Evolutionary conservation across 2,113 vertebrate genomes (phyloP).

Genomic region (Neogobius melanostomus): DNA sequence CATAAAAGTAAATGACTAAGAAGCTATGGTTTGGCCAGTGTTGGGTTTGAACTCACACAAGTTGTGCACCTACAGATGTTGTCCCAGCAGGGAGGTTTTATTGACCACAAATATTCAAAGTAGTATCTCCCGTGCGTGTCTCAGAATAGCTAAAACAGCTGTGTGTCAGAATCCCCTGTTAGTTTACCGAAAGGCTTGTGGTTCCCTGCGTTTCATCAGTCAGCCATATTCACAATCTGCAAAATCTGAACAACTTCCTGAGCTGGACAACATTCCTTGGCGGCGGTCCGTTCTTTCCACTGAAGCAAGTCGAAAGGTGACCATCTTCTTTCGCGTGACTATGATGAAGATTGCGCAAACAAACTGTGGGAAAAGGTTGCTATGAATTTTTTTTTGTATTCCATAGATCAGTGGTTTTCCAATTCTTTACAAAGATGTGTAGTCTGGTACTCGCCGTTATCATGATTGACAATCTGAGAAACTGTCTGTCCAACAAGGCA

Average conservation of each 20-base stretch:
- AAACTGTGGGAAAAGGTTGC: not conserved
- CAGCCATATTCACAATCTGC: slow-evolving; percentile 59
- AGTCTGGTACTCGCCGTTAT: not conserved
- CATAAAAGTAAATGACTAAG: not conserved
- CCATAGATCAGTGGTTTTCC: not conserved
- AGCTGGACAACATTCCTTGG: slow-evolving; percentile 48
- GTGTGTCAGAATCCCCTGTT: slow-evolving; percentile 67
- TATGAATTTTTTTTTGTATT: not conserved
- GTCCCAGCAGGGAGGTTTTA: slow-evolving; percentile 18
- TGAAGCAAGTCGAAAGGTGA: slow-evolving; percentile 19
- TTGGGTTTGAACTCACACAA: slow-evolving; percentile 58
- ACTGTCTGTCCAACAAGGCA: too few relatives aligned
- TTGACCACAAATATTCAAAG: slow-evolving; percentile 41
- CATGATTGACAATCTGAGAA: too few relatives aligned
- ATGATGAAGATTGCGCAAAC: slow-evolving; percentile 11
- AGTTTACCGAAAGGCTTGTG: slow-evolving; percentile 68
- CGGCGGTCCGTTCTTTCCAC: slow-evolving; percentile 25
- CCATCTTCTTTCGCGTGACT: slow-evolving; percentile 14
- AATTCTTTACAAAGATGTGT: not conserved
- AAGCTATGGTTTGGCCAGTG: not conserved
- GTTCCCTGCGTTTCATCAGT: slow-evolving; percentile 71
- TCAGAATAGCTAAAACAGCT: slow-evolving; percentile 68
- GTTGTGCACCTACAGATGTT: slow-evolving; percentile 32
- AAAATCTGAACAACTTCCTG: slow-evolving; percentile 65
- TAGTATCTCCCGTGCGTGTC: slow-evolving; percentile 46